Evolutionary conservation across 2,113 vertebrate species (phyloP).

Genomic region (Larimichthys crocea): DNA sequence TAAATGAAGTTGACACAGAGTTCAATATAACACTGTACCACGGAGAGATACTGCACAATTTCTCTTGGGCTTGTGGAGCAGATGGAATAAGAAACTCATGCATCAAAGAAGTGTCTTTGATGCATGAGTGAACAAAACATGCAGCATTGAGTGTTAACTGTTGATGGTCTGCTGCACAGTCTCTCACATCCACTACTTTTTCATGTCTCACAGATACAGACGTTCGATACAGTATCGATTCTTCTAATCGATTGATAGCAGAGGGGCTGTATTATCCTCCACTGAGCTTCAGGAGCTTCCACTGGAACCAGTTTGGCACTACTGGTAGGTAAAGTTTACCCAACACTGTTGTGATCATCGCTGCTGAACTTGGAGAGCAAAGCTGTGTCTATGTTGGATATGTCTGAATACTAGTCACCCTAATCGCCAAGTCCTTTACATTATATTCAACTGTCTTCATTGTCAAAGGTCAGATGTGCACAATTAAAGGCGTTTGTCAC

Average conservation of each 20-base stretch:
- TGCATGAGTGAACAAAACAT: slow-evolving; percentile 7
- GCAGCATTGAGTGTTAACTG: slow-evolving; percentile 7
- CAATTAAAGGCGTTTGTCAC: neutral
- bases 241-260: slow-evolving; percentile 34
- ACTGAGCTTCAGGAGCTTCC: slow-evolving; percentile 9
- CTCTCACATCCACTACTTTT: neutral
- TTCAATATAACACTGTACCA: neutral
- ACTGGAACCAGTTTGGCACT: slow-evolving; percentile 10
- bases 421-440: neutral
- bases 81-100: neutral
- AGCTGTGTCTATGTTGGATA: too few relatives aligned
- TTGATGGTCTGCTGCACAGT: slow-evolving; percentile 12
- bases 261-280: slow-evolving; percentile 40
- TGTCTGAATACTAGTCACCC: too few relatives aligned
- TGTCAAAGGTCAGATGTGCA: neutral
- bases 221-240: slow-evolving; percentile 34
- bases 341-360: neutral
- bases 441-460: neutral
- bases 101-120: neutral
- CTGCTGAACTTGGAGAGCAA: too few relatives aligned
- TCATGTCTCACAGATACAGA: slow-evolving; percentile 15
- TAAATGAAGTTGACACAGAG: slow-evolving; percentile 18
- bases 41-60: neutral
- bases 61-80: slow-evolving; percentile 4
- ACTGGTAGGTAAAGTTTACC: neutral